Conservation (phyloP, 1,140 invertebrate genomes). For the Listronotus oregonensis region DNA sequence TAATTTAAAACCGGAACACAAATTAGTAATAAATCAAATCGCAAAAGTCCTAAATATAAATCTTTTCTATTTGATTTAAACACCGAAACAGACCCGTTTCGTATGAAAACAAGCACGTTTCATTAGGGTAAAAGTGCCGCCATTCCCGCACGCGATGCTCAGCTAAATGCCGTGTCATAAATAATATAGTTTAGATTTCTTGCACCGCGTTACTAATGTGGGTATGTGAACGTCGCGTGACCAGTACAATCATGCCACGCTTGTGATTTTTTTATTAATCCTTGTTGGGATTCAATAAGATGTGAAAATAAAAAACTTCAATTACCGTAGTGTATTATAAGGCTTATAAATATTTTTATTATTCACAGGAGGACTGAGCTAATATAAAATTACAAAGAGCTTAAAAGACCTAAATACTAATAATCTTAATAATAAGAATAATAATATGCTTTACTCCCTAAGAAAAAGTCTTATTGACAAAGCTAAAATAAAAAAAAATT, state of each 20-base stretch:
- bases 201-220: slow-evolving; percentile 26
- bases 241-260: slow-evolving; percentile 22
- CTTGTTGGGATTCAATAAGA: not conserved
- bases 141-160: slow-evolving; percentile 40
- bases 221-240: slow-evolving; percentile 27
- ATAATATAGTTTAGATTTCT: slow-evolving; percentile 43
- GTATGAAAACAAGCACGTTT: slow-evolving; percentile 36
- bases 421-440: no score
- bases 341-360: no score
- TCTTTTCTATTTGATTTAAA: slow-evolving; percentile 31
- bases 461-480: no score
- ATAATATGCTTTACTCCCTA: no score
- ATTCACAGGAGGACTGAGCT: no score
- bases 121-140: slow-evolving; percentile 45
- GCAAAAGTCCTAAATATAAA: slow-evolving; percentile 24
- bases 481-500: no score
- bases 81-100: slow-evolving; percentile 14
- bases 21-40: no score
- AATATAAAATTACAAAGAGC: no score
- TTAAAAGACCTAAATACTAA: no score
- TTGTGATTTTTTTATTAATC: slow-evolving; percentile 33
- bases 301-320: no score
- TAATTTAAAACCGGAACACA: no score
- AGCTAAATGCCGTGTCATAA: slow-evolving; percentile 47
- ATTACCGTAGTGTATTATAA: no score